These are phyloP conservation scores for Myrmecobius fasciatus DNA, from an alignment of 2,113 vertebrate species.

Conservation along the genomic window DNA sequence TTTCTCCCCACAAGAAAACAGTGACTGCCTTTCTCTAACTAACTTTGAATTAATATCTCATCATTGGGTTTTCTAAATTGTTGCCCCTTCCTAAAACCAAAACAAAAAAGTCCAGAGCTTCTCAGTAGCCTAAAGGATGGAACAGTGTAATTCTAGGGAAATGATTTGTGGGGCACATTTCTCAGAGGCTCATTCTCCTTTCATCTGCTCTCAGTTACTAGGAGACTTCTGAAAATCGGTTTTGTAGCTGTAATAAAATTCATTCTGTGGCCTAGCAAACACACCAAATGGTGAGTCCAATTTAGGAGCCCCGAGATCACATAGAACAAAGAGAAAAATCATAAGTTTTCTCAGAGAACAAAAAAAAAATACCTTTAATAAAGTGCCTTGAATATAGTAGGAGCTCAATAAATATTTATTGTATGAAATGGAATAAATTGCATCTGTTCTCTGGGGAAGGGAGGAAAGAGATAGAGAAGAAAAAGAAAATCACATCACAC, in stretches of 20 bases:
- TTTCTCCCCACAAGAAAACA: not conserved
- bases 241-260: slow-evolving; percentile 82
- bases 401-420: not conserved
- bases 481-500: not conserved
- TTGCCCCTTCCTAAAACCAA: not conserved
- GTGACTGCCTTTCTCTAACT: slow-evolving; percentile 9
- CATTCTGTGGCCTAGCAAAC: slow-evolving; percentile 56
- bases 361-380: not conserved
- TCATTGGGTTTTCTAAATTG: slow-evolving; percentile 31
- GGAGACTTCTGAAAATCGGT: slow-evolving; percentile 72
- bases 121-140: slow-evolving; percentile 73
- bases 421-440: not conserved
- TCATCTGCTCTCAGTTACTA: slow-evolving; percentile 75
- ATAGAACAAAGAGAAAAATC: slow-evolving; percentile 64
- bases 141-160: slow-evolving; percentile 80
- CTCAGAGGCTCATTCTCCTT: slow-evolving; percentile 76
- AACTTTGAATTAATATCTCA: slow-evolving; percentile 52
- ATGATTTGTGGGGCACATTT: slow-evolving; percentile 74
- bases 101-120: not conserved
- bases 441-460: not conserved
- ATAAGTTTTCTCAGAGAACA: not conserved
- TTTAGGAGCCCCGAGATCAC: slow-evolving; percentile 49
- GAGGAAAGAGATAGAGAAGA: not conserved
- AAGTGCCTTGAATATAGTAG: not conserved
- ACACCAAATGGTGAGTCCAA: slow-evolving; percentile 69